These are phyloP conservation scores for Ceratothoa steindachneri DNA, from an alignment of 2,888 invertebrate species.

Conservation along the genomic window DNA sequence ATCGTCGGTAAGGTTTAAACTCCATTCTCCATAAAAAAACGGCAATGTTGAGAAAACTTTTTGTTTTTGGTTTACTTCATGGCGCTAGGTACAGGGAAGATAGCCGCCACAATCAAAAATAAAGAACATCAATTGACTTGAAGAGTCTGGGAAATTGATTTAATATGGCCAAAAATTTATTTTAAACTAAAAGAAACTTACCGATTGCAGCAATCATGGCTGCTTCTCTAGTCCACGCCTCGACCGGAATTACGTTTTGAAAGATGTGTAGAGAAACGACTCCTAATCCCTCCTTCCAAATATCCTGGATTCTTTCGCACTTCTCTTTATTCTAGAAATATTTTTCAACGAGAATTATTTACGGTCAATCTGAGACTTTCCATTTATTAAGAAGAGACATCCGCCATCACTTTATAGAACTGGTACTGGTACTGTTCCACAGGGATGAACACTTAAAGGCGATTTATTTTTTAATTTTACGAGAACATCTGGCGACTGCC, in stretches of 20 bases:
- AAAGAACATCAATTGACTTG: neutral
- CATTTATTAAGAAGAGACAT: no score
- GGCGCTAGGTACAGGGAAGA: no score
- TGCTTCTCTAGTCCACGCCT: conserved; percentile 90
- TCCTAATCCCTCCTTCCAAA: conserved; percentile 78
- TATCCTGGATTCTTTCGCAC: conserved; percentile 66
- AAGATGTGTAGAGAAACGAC: conserved; percentile 87
- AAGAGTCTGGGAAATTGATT: neutral
- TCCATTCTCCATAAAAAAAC: neutral
- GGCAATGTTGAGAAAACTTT: neutral
- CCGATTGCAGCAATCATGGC: conserved; percentile 69
- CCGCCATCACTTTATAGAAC: no score
- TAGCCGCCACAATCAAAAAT: neutral
- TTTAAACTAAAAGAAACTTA: no score
- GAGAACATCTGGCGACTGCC: no score
- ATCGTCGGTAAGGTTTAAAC: neutral
- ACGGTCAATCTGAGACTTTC: no score
- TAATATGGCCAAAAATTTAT: neutral
- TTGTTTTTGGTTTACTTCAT: no score
- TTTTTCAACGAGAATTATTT: no score
- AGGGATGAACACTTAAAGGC: no score
- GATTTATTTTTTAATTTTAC: no score
- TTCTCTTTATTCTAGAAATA: neutral
- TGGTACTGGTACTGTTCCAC: no score
- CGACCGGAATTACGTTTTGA: conserved; percentile 82